Percentiles rank a stretch among this genome's conserved stretches.
Evolutionary conservation across 2,888 invertebrate species (phyloP).

Genomic region (Eupithecia subumbrata): DNA sequence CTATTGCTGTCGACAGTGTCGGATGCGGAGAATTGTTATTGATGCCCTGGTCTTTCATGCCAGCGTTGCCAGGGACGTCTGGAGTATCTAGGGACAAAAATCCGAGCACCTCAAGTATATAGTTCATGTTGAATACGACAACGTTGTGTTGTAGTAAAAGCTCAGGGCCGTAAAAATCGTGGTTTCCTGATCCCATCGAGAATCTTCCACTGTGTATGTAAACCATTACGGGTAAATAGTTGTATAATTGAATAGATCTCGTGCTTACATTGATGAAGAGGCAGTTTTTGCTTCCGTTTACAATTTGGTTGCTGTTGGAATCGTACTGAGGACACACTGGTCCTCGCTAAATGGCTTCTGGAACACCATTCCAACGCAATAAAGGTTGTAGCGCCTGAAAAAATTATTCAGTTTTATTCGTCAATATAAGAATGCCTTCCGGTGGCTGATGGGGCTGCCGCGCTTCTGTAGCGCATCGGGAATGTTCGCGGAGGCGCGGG

Average conservation of each 20-base stretch:
- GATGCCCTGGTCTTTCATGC: constrained; percentile 72
- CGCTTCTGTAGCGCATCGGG: too few species aligned
- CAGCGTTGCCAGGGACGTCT: constrained; percentile 71
- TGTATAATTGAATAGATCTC: constrained; percentile 45
- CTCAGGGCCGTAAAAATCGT: constrained; percentile 64
- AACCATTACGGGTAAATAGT: constrained; percentile 65
- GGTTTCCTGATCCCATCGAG: constrained; percentile 66
- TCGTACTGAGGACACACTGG: constrained; percentile 68
- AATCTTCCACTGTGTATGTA: constrained; percentile 74
- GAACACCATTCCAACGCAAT: constrained; percentile 60
- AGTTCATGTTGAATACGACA: constrained; percentile 73
- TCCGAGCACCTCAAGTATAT: constrained; percentile 62
- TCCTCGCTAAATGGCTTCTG: constrained; percentile 65
- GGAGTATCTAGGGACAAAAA: constrained; percentile 58
- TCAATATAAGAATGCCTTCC: too few species aligned
- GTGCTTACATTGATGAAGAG: constrained; percentile 69
- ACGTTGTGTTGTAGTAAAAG: constrained; percentile 68
- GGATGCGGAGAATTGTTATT: too few species aligned
- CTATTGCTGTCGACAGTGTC: too few species aligned
- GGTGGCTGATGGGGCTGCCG: too few species aligned
- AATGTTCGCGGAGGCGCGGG: too few species aligned
- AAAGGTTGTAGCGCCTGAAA: constrained; percentile 65
- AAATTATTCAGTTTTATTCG: constrained; percentile 22
- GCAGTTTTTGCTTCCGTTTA: constrained; percentile 67
- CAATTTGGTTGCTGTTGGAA: constrained; percentile 45